Evolutionary conservation across 2,113 vertebrate species (phyloP).

Genomic region (Microcebus jonahi): DNA sequence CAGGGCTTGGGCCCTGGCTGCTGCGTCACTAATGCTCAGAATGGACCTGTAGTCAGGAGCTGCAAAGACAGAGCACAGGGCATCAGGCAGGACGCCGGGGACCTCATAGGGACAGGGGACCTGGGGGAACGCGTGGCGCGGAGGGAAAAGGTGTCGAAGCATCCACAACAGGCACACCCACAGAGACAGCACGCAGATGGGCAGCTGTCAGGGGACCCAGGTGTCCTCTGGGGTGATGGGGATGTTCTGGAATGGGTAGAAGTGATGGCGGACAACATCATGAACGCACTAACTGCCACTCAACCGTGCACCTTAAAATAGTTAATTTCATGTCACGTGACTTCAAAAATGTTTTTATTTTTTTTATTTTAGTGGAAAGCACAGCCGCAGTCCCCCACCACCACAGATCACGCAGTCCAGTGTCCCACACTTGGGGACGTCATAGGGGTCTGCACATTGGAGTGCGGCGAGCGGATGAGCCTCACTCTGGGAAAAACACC

Average conservation of each 20-base stretch:
- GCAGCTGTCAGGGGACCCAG: neutral
- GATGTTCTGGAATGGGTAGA: neutral
- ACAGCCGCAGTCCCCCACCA: neutral
- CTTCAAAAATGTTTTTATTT: neutral
- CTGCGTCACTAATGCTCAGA: conserved; percentile 92
- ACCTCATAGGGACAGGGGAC: neutral
- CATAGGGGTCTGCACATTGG: neutral
- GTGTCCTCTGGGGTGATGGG: neutral
- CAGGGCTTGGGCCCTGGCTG: conserved; percentile 90
- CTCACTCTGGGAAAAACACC: neutral
- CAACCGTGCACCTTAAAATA: neutral
- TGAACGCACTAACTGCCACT: neutral
- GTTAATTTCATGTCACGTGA: neutral
- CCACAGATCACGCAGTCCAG: neutral
- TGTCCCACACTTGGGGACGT: neutral
- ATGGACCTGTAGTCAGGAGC: conserved; percentile 93
- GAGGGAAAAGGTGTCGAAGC: neutral
- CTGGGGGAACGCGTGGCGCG: neutral
- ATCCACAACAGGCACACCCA: neutral
- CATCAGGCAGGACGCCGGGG: conserved; percentile 10
- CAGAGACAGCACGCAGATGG: no score
- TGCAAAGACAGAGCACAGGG: conserved; percentile 91
- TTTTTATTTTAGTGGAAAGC: neutral
- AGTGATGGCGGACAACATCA: accelerated
- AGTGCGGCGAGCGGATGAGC: neutral